These are phyloP conservation scores for Villa cingulata DNA, from an alignment of 2,888 invertebrate genomes.

Conservation along the genomic window DNA sequence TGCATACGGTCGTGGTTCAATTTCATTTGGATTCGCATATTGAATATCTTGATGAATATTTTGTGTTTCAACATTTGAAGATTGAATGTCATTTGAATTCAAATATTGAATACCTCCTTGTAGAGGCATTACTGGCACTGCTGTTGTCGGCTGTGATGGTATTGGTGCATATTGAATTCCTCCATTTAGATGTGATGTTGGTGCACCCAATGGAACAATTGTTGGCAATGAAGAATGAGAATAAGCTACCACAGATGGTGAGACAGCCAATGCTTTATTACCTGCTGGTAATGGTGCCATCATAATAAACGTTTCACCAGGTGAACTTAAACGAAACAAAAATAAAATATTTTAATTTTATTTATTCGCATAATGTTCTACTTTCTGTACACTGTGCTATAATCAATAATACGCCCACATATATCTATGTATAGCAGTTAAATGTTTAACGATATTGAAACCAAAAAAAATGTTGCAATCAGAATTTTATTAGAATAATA, in stretches of 20 bases:
- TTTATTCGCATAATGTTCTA: too few relatives aligned
- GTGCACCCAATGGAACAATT: neutral
- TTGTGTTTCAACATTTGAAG: neutral
- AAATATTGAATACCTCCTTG: neutral
- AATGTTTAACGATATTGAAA: too few relatives aligned
- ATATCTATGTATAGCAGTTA: too few relatives aligned
- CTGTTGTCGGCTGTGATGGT: neutral
- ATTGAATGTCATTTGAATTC: neutral
- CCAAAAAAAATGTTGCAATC: too few relatives aligned
- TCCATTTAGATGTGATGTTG: neutral
- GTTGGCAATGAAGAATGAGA: conserved; percentile 7
- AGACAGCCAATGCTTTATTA: conserved; percentile 12
- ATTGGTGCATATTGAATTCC: neutral
- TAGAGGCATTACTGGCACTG: neutral
- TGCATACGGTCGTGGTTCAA: neutral
- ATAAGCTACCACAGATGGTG: conserved; percentile 15
- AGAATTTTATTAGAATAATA: too few relatives aligned
- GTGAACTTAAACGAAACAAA: conserved; percentile 5
- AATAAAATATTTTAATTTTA: too few relatives aligned
- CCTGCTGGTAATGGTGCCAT: conserved; percentile 16
- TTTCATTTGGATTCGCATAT: conserved; percentile 13
- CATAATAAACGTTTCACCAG: conserved; percentile 13
- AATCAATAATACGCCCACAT: too few relatives aligned
- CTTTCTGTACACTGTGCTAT: too few relatives aligned
- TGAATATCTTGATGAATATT: conserved; percentile 9